Conservation (phyloP, 2,797 vertebrate genomes). For the Gorsachius magnificus region DNA sequence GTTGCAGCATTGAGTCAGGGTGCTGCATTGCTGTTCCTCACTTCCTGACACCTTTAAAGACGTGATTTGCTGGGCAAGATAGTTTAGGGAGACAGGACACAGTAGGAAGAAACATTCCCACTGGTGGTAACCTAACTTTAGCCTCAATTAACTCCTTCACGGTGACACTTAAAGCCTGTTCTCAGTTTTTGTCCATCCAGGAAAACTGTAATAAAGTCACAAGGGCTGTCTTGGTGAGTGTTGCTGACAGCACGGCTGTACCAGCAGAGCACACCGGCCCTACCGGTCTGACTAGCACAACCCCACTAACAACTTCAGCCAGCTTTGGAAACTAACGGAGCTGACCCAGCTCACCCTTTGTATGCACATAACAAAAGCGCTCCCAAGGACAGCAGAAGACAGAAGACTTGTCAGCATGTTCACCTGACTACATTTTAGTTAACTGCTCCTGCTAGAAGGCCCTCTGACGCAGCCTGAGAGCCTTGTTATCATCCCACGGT, state of each 20-base stretch:
- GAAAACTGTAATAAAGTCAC: not conserved
- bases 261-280: accelerated
- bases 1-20: not conserved
- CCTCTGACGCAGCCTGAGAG: not conserved
- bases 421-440: not conserved
- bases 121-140: not conserved
- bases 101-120: not conserved
- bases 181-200: not conserved
- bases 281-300: not conserved
- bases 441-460: not conserved
- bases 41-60: not conserved
- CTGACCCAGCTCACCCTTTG: not conserved
- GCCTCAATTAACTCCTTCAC: not conserved
- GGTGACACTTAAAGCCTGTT: not conserved
- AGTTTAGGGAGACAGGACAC: not conserved
- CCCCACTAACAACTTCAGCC: not conserved
- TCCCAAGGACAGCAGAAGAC: not conserved
- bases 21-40: not conserved
- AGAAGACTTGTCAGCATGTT: not conserved
- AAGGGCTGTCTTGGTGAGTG: not conserved
- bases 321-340: not conserved
- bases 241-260: not conserved
- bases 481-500: not conserved
- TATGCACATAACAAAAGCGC: not conserved
- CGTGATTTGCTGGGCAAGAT: not conserved